Evolutionary conservation across 2,888 invertebrate species (phyloP).

Genomic region (Anagyrus pseudococci): DNA sequence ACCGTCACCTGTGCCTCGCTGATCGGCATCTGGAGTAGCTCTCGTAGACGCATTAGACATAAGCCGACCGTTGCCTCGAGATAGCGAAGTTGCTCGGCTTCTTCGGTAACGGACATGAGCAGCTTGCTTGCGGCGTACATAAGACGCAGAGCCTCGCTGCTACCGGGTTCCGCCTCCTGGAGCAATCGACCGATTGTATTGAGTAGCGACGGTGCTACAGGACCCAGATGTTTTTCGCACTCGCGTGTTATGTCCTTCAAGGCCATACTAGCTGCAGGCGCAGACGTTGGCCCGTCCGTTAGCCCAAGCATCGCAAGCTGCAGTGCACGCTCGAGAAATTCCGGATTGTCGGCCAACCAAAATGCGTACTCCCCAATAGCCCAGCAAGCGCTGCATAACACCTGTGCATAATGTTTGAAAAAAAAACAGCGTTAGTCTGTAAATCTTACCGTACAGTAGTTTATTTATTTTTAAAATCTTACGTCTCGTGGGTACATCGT

Average conservation of each 20-base stretch:
- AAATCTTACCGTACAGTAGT: not conserved
- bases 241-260: constrained; percentile 86
- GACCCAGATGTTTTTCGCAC: constrained; percentile 77
- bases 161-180: constrained; percentile 67
- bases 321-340: constrained; percentile 69
- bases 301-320: constrained; percentile 75
- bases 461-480: constrained; percentile 5
- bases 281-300: constrained; percentile 68
- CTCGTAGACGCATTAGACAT: constrained; percentile 69
- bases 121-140: constrained; percentile 81
- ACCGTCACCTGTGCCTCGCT: constrained; percentile 57
- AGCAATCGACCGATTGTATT: constrained; percentile 68
- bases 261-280: constrained; percentile 85
- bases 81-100: constrained; percentile 71
- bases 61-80: constrained; percentile 75
- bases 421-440: constrained; percentile 5
- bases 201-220: constrained; percentile 79
- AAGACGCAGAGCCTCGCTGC: constrained; percentile 74
- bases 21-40: constrained; percentile 56
- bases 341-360: constrained; percentile 80
- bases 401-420: too few species aligned
- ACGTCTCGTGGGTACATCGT: constrained; percentile 56
- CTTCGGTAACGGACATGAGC: constrained; percentile 70
- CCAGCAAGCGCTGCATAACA: constrained; percentile 54
- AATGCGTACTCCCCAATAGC: constrained; percentile 78